Conservation (phyloP, 2,113 vertebrate genomes). For the Dolichotis patagonum region DNA sequence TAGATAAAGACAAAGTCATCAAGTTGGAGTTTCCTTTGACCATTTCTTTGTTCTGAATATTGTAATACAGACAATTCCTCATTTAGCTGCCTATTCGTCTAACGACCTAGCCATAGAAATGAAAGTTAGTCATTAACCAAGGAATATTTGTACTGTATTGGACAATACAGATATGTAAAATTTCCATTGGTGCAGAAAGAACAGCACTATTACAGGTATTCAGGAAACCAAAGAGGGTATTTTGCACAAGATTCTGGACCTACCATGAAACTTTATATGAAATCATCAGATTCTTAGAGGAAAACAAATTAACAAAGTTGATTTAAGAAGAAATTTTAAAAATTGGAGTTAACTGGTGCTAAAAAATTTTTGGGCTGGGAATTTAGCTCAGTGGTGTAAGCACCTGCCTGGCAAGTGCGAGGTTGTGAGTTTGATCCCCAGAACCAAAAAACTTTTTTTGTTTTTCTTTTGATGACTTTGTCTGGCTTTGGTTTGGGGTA, state of each 20-base stretch:
- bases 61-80: neutral
- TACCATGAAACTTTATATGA: neutral
- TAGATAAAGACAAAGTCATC: neutral
- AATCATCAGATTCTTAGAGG: neutral
- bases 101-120: neutral
- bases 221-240: neutral
- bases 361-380: no score
- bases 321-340: slow-evolving; percentile 32
- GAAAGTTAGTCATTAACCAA: neutral
- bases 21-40: neutral
- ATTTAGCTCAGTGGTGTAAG: no score
- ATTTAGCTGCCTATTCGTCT: neutral
- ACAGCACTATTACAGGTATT: neutral
- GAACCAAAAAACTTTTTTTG: neutral
- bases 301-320: slow-evolving; percentile 18
- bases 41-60: neutral
- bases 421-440: no score
- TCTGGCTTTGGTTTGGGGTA: slow-evolving; percentile 16
- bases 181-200: neutral
- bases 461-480: neutral
- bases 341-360: no score
- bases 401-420: no score
- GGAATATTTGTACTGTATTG: neutral
- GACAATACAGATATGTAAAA: neutral
- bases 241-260: neutral